A percentile compares a stretch with the other conserved stretches of the same genome.
phyloP scores from a whole-genome alignment of 2,888 invertebrate genomes.

The Zele albiditarsus region DNA sequence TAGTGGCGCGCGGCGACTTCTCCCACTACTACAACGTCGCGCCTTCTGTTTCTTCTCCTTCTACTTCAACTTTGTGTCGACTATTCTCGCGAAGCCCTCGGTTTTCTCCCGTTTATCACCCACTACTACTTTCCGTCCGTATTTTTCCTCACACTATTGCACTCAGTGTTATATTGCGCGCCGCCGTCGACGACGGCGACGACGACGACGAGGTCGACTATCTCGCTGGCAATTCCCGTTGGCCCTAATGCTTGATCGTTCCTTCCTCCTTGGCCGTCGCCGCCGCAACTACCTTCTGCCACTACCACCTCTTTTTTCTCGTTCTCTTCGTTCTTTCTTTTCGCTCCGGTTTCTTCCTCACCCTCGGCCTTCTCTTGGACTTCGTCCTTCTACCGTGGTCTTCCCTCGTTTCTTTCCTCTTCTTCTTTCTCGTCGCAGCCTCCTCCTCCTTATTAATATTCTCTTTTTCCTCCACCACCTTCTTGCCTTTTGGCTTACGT shows the following conservation, averaged over 20 bases:
- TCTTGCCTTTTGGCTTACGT: constrained; percentile 37
- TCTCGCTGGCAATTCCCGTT: constrained; percentile 63
- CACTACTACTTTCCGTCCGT: constrained; percentile 50
- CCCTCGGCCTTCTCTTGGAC: constrained; percentile 22
- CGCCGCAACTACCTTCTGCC: constrained; percentile 48
- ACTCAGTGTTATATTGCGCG: constrained; percentile 65
- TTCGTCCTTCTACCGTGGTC: constrained; percentile 53
- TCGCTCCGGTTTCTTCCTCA: constrained; percentile 31
- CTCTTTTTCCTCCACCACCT: constrained; percentile 47
- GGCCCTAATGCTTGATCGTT: constrained; percentile 32
- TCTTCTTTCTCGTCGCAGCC: constrained; percentile 46
- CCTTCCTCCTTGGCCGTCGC: constrained; percentile 59
- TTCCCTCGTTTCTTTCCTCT: constrained; percentile 45
- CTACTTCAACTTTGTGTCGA: constrained; percentile 38
- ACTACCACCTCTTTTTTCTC: constrained; percentile 49
- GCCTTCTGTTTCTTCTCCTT: constrained; percentile 54
- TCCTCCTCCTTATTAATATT: constrained; percentile 44
- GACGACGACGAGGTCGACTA: constrained; percentile 76
- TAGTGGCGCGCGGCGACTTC: constrained; percentile 48
- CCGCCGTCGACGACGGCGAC: constrained; percentile 75
- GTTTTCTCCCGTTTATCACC: constrained; percentile 60
- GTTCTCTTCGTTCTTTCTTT: constrained; percentile 49
- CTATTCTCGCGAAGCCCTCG: constrained; percentile 34
- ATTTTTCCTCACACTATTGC: constrained; percentile 75
- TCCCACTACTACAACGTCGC: constrained; percentile 56